Evolutionary conservation across 2,113 vertebrate genomes (phyloP).

Genomic region (Eira barbara): DNA sequence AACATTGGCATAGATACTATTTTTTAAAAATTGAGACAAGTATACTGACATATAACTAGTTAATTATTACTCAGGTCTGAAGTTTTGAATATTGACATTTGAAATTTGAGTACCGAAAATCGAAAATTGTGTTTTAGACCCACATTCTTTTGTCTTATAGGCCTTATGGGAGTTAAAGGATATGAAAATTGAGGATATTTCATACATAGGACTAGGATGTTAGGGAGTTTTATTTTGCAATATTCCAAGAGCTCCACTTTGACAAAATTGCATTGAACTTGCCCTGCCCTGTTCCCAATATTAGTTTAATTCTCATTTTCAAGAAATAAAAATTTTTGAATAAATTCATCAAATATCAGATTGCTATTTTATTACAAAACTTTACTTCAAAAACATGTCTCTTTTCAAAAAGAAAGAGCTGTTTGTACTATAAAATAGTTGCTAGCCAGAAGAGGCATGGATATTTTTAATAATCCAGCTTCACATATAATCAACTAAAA

Average conservation of each 20-base stretch:
- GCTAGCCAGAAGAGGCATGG: background rate
- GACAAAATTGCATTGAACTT: background rate
- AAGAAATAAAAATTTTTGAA: background rate
- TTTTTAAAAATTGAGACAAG: background rate
- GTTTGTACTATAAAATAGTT: background rate
- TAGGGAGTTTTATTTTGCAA: background rate
- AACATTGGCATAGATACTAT: background rate
- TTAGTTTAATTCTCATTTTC: background rate
- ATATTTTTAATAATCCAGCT: conserved; percentile 30
- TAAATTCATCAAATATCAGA: background rate
- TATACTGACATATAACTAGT: background rate
- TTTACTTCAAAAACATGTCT: background rate
- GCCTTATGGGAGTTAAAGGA: background rate
- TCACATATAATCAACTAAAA: conserved; percentile 31
- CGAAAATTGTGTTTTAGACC: background rate
- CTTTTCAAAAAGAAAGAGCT: background rate
- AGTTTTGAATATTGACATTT: background rate
- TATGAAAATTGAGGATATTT: background rate
- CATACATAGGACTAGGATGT: background rate
- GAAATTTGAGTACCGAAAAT: background rate
- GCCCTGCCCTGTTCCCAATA: rapidly evolving
- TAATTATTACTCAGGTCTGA: background rate
- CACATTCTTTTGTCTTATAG: background rate
- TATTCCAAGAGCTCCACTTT: background rate
- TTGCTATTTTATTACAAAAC: background rate